Evolutionary conservation across 2,113 vertebrate species (phyloP), one percentile per base, ranked within the genome.

Genomic region (Myiagra hebetior): DNA sequence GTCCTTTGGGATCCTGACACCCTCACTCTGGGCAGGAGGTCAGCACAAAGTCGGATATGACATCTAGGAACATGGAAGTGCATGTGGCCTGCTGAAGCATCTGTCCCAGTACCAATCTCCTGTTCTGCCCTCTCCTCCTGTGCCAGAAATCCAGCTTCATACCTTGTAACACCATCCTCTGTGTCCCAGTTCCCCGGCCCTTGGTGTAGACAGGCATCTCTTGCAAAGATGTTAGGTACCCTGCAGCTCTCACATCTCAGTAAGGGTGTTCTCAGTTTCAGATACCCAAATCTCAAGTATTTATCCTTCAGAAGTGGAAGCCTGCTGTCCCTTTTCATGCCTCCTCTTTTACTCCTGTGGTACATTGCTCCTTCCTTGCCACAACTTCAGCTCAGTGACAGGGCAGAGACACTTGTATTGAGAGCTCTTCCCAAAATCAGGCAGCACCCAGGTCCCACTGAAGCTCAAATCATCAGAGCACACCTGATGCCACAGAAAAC

Each of bases 121-220:
- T 63, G 22, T 41, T 77, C 63, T 50, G 26, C 21, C 50, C 65
- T 24, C 33, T 83, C 37, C 30, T 87, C 56, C 50, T 55, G 26
- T 47, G 15, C 42, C 60, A 64, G 31, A 95, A 80, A 96, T 57
- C 11, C 31, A 84, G 17, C 67, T 73, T 93, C 12, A 1, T 20
- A 44, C 30, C 52, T 74, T 65, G 76, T n/a, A 90, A 59, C 9
- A 47, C 11, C 0, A 0, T 33, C 35, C 2, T 3, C 35, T 75
- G 30, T 4, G 0, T 47, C 19, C 28, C 4, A 9, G 1, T 24
- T 69, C 13, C 35, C 26, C 3, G 0, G 15, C 30, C n/a, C 44
- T 64, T 60, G 8, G 42, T 35, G n/a, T 4, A 62, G 57, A 57
- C 0, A 1, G 18, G 47, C 60, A 44, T 79, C 27, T 55, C n/a